phyloP scores from a whole-genome alignment of 23 tunicate species.

The Halocynthia roretzi region DNA sequence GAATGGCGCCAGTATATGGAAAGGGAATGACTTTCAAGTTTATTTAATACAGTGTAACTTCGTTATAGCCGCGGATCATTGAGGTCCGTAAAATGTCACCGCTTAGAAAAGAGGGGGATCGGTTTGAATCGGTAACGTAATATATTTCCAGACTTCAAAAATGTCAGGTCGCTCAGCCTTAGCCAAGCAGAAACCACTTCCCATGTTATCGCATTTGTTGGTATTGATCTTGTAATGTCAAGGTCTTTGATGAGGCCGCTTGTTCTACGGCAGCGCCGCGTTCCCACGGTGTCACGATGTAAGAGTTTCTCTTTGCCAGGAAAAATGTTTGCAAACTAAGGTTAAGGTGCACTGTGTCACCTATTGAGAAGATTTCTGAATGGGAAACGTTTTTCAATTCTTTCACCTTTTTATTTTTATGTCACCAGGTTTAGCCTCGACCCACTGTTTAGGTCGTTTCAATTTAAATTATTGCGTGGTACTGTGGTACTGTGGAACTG shows the following conservation, averaged over 20 bases:
- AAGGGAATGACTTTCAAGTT: too few relatives aligned
- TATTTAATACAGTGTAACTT: too few relatives aligned
- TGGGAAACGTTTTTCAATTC: background rate
- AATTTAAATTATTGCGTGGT: too few relatives aligned
- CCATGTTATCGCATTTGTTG: too few relatives aligned
- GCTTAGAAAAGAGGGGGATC: background rate
- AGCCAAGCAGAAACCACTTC: too few relatives aligned
- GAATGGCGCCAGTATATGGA: too few relatives aligned
- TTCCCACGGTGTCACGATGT: background rate
- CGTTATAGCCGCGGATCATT: too few relatives aligned
- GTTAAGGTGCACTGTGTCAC: constrained; percentile 1
- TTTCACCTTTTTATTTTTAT: constrained; percentile 1
- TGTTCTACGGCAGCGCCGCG: background rate
- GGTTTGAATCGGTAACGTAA: background rate
- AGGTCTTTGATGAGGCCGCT: constrained; percentile 7
- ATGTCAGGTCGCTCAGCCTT: too few relatives aligned
- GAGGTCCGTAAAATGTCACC: too few relatives aligned
- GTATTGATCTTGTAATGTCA: too few relatives aligned
- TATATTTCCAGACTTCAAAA: too few relatives aligned
- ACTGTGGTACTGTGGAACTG: too few relatives aligned
- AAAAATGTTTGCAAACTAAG: background rate
- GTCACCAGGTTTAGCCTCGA: background rate
- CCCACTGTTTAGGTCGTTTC: background rate
- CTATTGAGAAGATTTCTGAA: background rate
- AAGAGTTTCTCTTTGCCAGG: background rate